These are phyloP conservation scores for Atopsyche davidsoni DNA, from an alignment of 1,140 invertebrate species.

Conservation along the genomic window DNA sequence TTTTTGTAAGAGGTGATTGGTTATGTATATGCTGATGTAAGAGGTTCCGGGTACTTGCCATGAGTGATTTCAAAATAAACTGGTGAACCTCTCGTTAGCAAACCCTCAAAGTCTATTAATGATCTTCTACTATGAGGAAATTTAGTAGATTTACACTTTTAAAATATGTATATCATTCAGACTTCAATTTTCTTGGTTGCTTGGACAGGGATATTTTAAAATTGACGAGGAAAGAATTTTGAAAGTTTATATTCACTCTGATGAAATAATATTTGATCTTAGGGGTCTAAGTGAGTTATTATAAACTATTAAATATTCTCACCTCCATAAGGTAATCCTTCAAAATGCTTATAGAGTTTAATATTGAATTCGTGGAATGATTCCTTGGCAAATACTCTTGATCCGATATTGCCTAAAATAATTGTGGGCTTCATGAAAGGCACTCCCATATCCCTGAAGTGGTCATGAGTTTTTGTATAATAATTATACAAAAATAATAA, in stretches of 20 bases:
- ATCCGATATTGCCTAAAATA: slow-evolving; percentile 43
- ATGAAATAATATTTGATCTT: background rate
- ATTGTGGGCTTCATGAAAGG: slow-evolving; percentile 40
- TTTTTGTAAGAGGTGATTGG: no score
- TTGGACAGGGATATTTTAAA: no score
- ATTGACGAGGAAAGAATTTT: no score
- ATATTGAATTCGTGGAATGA: slow-evolving; percentile 45
- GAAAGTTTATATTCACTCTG: background rate
- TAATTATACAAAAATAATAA: slow-evolving; percentile 39
- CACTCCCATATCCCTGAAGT: slow-evolving; percentile 41
- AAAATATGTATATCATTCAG: no score
- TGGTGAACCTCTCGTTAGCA: no score
- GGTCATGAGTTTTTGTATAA: slow-evolving; percentile 39
- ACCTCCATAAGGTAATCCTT: slow-evolving; percentile 45
- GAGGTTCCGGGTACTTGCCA: no score
- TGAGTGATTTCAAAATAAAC: no score
- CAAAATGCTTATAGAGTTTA: slow-evolving; percentile 42
- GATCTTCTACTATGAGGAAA: no score
- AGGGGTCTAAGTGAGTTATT: background rate
- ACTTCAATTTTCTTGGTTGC: no score
- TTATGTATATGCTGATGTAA: no score
- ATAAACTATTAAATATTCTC: slow-evolving; percentile 26
- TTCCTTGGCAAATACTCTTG: slow-evolving; percentile 35
- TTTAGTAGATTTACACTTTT: no score
- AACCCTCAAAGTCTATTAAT: no score